Base-by-base conservation (phyloP, 2,113 vertebrate genomes). In the Alectura lathami region DNA sequence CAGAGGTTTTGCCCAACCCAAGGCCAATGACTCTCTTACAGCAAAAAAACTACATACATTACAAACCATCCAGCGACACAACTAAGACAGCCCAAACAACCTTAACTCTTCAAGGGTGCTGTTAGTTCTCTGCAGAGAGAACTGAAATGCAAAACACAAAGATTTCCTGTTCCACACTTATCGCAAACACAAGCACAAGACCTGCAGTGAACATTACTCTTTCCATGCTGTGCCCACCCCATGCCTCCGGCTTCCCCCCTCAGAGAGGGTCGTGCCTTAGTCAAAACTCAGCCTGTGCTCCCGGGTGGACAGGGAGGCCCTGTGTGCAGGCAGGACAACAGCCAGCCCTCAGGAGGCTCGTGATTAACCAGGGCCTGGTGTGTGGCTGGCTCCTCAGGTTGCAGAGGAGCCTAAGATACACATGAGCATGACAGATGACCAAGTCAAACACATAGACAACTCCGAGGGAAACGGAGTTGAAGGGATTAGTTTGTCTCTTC, bases 171-270 rank as follows among this genome's bases (percentile, higher is more conserved):
- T 54, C 18, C 34, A 22, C 2, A 0, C 27, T 68, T 38, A 43
- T 21, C 48, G 27, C 40, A 2, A 1, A 38, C 7, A 17, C 8
- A 10, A 32, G 24, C 1, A 26, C 2, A 23, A 80, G 32, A n/a
- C 22, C 14, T 8, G 18, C 1, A 3, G 17, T 23, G 50, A 34
- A 81, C 56, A 5, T 3, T 18, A 59, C 29, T 51, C 36, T 45
- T 51, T 13, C 74, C 34, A 6, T 22, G 43, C 48, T 38, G 24
- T n/a, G 13, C 48, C 8, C 26, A 40, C 18, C 24, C 36, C 9
- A 5, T 0, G 4, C 16, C 20, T 54, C 60, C 12, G 27, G 11
- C 23, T 54, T 82, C 22, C 7, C 22, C 23, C 9, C 29, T 29
- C 1, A 0, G 32, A 50, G 30, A 43, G 12, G 16, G 16, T 32